Evolutionary conservation across 2,888 invertebrate genomes (phyloP), one percentile per base, ranked within the genome.

Genomic region (Cephonodes hylas): DNA sequence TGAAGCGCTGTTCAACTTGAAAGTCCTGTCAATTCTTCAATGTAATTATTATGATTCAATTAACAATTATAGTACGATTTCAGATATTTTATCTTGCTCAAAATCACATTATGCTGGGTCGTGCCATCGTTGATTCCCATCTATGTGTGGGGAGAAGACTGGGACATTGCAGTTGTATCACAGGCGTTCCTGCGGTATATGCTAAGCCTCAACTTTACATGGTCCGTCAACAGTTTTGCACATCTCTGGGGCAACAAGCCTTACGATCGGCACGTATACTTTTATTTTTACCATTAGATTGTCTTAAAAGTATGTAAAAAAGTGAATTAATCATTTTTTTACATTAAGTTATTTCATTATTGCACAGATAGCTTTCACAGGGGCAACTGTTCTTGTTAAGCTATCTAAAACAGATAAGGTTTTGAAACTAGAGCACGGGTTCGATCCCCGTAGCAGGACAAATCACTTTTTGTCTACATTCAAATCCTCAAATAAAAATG

Each of bases 161-260:
- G 84, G 83, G 63, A 66, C n/a, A 61, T 71, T 3, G 75, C 89
- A 0, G 93, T 96, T 69, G 88, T 95, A 71, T 92, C 96, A 1
- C 94, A 96, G 65, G 93, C 94, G 1, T 80, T 96, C 25, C 76
- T 96, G 13, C 95, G 98, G 10, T 98, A 97, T 83, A 91, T 95
- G 31, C 79, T 94, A 62, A 94, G 94, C 1, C 93, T 98, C 63
- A 96, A 98, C 86, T 95, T 95, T 77, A 98, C 98, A 1, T 98
- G 98, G 98, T 93, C 96, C 0, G 97, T 98, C 15, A 98, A 98
- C 83, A 97, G 97, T 74, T 96, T 96, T 25, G 97, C 98, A 1
- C 98, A 98, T 85, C 84, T 96, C 57, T 95, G 95, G 93, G 96
- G 96, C 63, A 93, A 93, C 66, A 94, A 94, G 69, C 96, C 96